Evolutionary conservation across 2,888 invertebrate genomes (phyloP).

Genomic region (Cylindroiulus punctatus): DNA sequence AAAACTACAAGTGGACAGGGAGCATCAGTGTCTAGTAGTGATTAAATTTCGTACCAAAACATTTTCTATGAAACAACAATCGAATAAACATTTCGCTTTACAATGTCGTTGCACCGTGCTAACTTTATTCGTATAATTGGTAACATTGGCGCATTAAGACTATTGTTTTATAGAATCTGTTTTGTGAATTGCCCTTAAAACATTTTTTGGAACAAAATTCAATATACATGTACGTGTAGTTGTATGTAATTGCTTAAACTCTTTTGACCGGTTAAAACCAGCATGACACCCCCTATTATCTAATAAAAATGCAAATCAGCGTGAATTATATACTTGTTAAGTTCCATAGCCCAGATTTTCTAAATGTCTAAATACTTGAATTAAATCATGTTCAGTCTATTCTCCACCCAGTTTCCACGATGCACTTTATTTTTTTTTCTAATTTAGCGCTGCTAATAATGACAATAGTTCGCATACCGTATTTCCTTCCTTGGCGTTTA

Average conservation of each 20-base stretch:
- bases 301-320: constrained; percentile 13
- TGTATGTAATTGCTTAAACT: background rate
- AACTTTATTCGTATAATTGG: no score
- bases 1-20: no score
- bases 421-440: background rate
- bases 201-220: background rate
- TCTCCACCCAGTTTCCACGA: constrained; percentile 19
- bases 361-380: background rate
- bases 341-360: background rate
- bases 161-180: no score
- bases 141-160: no score
- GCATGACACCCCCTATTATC: constrained; percentile 21
- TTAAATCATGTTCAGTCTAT: background rate
- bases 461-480: background rate
- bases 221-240: background rate
- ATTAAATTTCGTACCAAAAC: no score
- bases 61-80: no score
- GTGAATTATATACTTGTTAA: background rate
- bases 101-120: no score
- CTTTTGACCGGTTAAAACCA: background rate
- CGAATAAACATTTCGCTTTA: no score
- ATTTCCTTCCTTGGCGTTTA: background rate
- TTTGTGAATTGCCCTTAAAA: background rate
- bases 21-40: no score
- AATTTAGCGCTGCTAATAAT: background rate